Conservation (phyloP, 2,113 vertebrate genomes). For the Engystomops pustulosus region DNA sequence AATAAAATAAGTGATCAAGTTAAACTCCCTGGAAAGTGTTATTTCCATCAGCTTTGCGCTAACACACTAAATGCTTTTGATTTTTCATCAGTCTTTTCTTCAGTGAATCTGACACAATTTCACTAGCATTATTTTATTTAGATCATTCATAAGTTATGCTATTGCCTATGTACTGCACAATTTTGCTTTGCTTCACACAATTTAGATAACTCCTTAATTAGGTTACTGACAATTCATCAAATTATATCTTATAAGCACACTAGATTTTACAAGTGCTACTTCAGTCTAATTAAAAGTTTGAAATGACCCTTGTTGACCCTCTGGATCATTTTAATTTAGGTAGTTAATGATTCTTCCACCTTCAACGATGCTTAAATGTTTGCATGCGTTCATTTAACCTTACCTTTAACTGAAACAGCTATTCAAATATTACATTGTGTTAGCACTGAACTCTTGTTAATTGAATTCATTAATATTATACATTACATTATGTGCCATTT, state of each 20-base stretch:
- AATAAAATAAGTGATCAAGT: too few relatives aligned
- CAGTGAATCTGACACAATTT: background rate
- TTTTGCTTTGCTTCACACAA: background rate
- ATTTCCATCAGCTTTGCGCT: too few relatives aligned
- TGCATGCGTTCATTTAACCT: conserved; percentile 30
- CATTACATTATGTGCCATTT: too few relatives aligned
- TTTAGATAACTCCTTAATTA: conserved; percentile 34
- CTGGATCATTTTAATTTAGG: conserved; percentile 32
- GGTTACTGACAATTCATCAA: conserved; percentile 14
- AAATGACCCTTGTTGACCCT: conserved; percentile 42
- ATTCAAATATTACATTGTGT: too few relatives aligned
- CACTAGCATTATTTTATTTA: background rate
- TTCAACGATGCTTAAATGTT: conserved; percentile 20
- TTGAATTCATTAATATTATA: too few relatives aligned
- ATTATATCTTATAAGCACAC: conserved; percentile 22
- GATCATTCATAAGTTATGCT: background rate
- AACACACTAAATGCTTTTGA: background rate
- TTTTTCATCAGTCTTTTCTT: background rate
- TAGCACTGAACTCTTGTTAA: too few relatives aligned
- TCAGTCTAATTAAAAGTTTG: conserved; percentile 48
- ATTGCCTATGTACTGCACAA: background rate
- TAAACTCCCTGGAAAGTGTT: too few relatives aligned
- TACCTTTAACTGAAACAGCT: conserved; percentile 6
- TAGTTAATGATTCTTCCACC: conserved; percentile 37
- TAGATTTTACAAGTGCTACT: conserved; percentile 42